Evolutionary conservation across 2,888 invertebrate genomes (phyloP).

Genomic region (Sturmia bella): DNA sequence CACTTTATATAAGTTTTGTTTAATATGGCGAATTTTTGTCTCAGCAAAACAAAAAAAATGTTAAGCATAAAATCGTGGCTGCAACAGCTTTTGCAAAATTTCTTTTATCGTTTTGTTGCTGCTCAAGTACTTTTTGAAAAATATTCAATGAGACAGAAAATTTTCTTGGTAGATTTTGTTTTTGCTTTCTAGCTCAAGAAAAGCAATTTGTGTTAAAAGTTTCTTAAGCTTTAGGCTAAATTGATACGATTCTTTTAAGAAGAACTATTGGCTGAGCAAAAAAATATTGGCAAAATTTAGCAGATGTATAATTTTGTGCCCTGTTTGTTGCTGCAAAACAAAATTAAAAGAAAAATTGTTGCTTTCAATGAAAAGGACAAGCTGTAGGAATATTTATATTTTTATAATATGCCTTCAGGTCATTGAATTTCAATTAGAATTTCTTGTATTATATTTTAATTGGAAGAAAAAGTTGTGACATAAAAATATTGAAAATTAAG

Average conservation of each 20-base stretch:
- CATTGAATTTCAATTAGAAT: constrained; percentile 48
- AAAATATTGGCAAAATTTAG: constrained; percentile 31
- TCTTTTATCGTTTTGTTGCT: background rate
- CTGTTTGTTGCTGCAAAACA: background rate
- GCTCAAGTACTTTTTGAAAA: background rate
- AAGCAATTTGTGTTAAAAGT: constrained; percentile 40
- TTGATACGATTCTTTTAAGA: constrained; percentile 22
- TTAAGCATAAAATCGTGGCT: background rate
- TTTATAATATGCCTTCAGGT: constrained; percentile 28
- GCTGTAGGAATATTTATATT: constrained; percentile 8
- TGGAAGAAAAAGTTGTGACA: constrained; percentile 16
- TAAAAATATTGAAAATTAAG: background rate
- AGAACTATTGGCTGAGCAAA: background rate
- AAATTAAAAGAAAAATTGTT: background rate
- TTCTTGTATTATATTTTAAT: constrained; percentile 18
- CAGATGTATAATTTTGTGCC: constrained; percentile 23
- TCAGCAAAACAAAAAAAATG: background rate
- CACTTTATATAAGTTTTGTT: constrained; percentile 12
- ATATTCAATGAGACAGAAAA: constrained; percentile 30
- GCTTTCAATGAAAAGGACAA: constrained; percentile 4
- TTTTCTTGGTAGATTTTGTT: constrained; percentile 24
- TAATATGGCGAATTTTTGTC: constrained; percentile 1
- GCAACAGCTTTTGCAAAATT: background rate
- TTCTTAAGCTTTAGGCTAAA: constrained; percentile 46
- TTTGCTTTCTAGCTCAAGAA: constrained; percentile 1